Evolutionary conservation across 2,113 vertebrate species (phyloP).

Genomic region (Sebastes fasciatus): DNA sequence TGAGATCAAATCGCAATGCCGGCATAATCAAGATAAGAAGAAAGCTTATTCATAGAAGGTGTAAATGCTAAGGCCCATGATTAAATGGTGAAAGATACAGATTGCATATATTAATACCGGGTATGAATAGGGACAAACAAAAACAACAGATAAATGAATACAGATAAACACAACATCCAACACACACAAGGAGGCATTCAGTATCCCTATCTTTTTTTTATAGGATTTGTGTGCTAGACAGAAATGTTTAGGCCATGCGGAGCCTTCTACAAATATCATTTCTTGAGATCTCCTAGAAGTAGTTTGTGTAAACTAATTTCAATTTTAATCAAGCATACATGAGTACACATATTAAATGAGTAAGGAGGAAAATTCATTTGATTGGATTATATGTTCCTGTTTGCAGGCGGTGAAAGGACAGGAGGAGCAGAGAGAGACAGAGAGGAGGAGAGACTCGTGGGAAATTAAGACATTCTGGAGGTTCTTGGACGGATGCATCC

Average conservation of each 20-base stretch:
- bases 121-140: neutral
- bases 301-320: neutral
- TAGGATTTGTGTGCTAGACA: neutral
- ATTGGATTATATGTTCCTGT: slow-evolving; percentile 17
- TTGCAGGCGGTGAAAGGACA: slow-evolving; percentile 11
- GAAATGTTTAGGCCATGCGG: neutral
- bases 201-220: neutral
- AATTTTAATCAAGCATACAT: neutral
- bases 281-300: neutral
- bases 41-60: neutral
- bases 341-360: neutral
- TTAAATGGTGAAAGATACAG: neutral
- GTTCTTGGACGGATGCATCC: slow-evolving; percentile 41
- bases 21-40: neutral
- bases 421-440: slow-evolving; percentile 1
- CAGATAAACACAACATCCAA: neutral
- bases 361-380: neutral
- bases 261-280: neutral
- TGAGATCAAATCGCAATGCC: neutral
- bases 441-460: slow-evolving; percentile 43
- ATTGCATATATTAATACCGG: neutral
- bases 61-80: neutral
- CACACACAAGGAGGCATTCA: neutral
- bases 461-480: slow-evolving; percentile 59
- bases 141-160: neutral